phyloP scores from a whole-genome alignment of 2,113 vertebrate genomes.

The Myanophis thanlyinensis region DNA sequence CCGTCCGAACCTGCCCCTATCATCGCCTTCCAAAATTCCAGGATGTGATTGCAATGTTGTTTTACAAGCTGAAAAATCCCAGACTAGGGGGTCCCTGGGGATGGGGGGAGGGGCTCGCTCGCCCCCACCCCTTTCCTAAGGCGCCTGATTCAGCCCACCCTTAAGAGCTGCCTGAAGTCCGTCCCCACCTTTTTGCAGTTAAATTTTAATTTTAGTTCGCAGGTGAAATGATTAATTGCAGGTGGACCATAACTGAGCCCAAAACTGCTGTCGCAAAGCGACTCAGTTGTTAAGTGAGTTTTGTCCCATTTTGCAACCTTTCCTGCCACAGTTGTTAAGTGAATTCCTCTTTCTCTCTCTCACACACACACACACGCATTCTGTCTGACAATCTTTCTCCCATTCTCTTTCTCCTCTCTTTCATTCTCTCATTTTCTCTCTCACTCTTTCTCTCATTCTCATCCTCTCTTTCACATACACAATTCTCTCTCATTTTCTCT shows the following conservation, averaged over 20 bases:
- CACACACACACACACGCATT: no score
- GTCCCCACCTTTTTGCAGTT: not conserved
- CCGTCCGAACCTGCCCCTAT: not conserved
- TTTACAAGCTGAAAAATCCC: constrained; percentile 28
- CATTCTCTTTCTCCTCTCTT: no score
- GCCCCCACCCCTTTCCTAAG: not conserved
- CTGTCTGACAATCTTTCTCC: no score
- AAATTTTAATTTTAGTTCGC: not conserved
- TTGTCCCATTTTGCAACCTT: no score
- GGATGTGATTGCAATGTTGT: constrained; percentile 17
- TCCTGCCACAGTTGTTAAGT: not conserved
- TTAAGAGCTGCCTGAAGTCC: not conserved
- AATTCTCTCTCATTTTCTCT: no score
- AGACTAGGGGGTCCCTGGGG: not conserved
- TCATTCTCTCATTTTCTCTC: no score
- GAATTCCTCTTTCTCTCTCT: not conserved
- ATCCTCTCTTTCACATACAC: no score
- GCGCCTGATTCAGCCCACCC: not conserved
- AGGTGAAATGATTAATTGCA: not conserved
- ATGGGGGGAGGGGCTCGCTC: no score
- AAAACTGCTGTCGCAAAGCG: not conserved
- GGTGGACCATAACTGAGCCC: no score
- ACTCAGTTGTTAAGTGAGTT: not conserved
- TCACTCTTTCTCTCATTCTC: not conserved
- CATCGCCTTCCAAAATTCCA: not conserved